Percentiles rank a stretch among this genome's conserved stretches.
Evolutionary conservation across 2,113 vertebrate species (phyloP).

Genomic region (Typhlomys cinereus): DNA sequence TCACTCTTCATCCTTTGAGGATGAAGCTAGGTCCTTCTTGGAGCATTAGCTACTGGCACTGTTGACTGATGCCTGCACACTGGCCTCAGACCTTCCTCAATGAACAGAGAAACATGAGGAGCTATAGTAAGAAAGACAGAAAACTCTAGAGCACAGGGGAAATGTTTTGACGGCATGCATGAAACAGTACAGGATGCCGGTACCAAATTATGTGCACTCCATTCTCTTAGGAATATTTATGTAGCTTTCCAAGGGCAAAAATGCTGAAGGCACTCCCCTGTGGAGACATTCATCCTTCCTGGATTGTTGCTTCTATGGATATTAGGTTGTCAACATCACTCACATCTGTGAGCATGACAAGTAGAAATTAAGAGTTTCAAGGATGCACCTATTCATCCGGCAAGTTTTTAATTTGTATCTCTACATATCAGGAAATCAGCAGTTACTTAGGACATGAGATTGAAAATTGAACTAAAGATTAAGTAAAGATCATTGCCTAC

Average conservation of each 20-base stretch:
- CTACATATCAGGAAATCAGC: background rate
- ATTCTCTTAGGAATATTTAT: background rate
- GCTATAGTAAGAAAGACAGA: background rate
- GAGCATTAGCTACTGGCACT: background rate
- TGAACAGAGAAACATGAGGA: background rate
- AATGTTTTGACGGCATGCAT: background rate
- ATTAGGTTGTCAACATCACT: background rate
- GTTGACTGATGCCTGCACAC: background rate
- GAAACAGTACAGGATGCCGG: background rate
- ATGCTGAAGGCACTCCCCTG: background rate
- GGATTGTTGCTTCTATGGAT: background rate
- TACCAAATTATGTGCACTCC: background rate
- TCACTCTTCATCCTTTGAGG: background rate
- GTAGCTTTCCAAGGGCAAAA: background rate
- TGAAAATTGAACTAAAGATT: background rate
- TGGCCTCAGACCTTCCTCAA: background rate
- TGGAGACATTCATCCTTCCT: background rate
- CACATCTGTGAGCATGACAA: background rate
- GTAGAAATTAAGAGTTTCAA: background rate
- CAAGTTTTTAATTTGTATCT: background rate
- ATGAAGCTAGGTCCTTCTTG: background rate
- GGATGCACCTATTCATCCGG: background rate
- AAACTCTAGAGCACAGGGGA: background rate
- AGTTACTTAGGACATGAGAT: background rate
- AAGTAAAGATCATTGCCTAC: background rate